Percentiles rank a stretch among this genome's conserved stretches.
phyloP scores from a whole-genome alignment of 2,113 vertebrate genomes.

The Numenius arquata region DNA sequence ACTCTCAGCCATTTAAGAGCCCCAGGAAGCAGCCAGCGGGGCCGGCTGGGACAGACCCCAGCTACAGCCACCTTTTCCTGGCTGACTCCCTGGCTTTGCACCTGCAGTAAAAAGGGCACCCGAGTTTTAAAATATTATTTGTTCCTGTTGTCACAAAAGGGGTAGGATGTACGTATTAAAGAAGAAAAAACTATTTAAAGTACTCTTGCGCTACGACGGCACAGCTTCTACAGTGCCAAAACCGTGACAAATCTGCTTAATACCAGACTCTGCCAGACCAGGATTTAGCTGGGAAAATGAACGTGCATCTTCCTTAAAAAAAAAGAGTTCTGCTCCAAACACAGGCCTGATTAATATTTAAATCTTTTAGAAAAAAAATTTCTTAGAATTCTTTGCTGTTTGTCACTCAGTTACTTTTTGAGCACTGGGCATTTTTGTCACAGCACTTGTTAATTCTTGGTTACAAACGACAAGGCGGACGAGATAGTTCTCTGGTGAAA shows the following conservation, averaged over 20 bases:
- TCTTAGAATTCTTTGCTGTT: neutral
- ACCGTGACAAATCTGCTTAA: neutral
- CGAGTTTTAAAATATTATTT: neutral
- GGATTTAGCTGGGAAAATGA: neutral
- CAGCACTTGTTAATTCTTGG: neutral
- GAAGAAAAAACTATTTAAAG: neutral
- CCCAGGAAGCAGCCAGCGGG: neutral
- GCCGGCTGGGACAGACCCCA: neutral
- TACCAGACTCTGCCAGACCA: neutral
- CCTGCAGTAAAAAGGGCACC: neutral
- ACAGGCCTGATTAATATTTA: neutral
- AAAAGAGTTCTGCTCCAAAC: neutral
- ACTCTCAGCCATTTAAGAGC: neutral
- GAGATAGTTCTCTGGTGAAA: neutral
- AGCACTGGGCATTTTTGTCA: neutral
- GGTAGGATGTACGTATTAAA: neutral
- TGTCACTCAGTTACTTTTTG: neutral
- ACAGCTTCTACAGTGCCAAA: neutral
- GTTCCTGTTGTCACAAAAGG: neutral
- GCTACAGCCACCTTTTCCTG: neutral
- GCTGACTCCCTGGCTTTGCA: neutral
- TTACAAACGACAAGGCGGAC: neutral
- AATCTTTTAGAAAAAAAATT: neutral
- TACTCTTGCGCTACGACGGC: neutral
- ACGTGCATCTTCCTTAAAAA: neutral